phyloP scores from a whole-genome alignment of 2,888 invertebrate genomes.

The Drepana falcataria region DNA sequence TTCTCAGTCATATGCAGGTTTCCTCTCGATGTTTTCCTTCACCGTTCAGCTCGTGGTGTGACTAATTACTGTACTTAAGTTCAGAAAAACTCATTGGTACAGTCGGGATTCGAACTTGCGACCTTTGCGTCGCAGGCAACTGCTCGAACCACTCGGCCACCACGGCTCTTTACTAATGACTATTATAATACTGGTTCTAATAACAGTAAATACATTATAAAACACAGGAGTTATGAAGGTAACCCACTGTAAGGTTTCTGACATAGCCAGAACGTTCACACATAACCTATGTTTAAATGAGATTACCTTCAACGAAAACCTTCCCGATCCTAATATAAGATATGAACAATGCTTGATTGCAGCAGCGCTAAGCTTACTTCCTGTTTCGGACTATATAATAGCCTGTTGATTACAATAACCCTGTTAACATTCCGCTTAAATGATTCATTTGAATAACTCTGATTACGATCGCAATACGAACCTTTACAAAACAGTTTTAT shows the following conservation, averaged over 20 bases:
- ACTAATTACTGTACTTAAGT: no score
- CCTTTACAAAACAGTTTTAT: constrained; percentile 33
- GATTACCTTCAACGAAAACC: constrained; percentile 24
- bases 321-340: constrained; percentile 10
- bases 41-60: no score
- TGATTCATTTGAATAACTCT: constrained; percentile 61
- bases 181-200: no score
- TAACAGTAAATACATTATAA: no score
- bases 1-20: no score
- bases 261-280: constrained; percentile 15
- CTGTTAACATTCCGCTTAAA: constrained; percentile 64
- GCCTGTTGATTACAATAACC: constrained; percentile 49
- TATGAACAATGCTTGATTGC: constrained; percentile 18
- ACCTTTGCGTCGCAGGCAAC: no score
- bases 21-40: no score
- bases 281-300: constrained; percentile 40
- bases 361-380: constrained; percentile 37
- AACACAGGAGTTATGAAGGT: not conserved
- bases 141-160: no score
- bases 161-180: no score
- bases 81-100: no score
- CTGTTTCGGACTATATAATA: constrained; percentile 51
- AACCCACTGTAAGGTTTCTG: constrained; percentile 33
- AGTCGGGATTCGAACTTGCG: no score
- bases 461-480: constrained; percentile 41